Evolutionary conservation across 2,113 vertebrate species (phyloP).

Genomic region (Grammomys dolichurus): DNA sequence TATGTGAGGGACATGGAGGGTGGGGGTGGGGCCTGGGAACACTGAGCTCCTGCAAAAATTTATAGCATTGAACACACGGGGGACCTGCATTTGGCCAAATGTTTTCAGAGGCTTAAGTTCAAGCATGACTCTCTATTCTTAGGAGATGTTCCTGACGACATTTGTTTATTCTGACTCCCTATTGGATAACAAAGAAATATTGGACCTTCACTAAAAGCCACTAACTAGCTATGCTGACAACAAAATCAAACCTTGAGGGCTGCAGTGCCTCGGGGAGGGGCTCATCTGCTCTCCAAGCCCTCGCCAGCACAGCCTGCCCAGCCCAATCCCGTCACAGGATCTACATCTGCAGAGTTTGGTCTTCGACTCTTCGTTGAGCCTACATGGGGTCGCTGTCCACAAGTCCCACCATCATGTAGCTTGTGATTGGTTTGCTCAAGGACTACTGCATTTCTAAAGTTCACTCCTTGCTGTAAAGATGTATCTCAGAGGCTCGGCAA

Average conservation of each 20-base stretch:
- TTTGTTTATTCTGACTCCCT: slow-evolving; percentile 16
- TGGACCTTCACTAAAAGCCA: neutral
- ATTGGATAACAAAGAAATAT: slow-evolving; percentile 37
- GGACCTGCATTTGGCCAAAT: slow-evolving; percentile 10
- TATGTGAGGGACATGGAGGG: neutral
- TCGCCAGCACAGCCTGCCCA: neutral
- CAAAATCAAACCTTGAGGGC: neutral
- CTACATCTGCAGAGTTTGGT: neutral
- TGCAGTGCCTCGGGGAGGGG: neutral
- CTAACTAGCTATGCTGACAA: neutral
- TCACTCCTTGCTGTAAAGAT: neutral
- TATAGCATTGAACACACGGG: neutral
- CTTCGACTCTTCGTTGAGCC: neutral
- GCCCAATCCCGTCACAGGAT: neutral
- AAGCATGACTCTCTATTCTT: slow-evolving; percentile 51
- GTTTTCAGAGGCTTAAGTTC: slow-evolving; percentile 62
- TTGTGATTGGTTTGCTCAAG: accelerated
- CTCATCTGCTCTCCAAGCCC: too few relatives aligned
- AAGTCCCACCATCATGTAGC: neutral
- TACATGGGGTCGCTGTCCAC: neutral
- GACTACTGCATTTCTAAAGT: neutral
- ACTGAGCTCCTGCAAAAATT: slow-evolving; percentile 50
- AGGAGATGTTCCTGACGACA: slow-evolving; percentile 12
- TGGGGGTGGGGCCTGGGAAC: neutral
- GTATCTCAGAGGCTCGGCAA: neutral